These are phyloP conservation scores for Notamacropus eugenii DNA, from an alignment of 2,797 vertebrate genomes.

Conservation along the genomic window DNA sequence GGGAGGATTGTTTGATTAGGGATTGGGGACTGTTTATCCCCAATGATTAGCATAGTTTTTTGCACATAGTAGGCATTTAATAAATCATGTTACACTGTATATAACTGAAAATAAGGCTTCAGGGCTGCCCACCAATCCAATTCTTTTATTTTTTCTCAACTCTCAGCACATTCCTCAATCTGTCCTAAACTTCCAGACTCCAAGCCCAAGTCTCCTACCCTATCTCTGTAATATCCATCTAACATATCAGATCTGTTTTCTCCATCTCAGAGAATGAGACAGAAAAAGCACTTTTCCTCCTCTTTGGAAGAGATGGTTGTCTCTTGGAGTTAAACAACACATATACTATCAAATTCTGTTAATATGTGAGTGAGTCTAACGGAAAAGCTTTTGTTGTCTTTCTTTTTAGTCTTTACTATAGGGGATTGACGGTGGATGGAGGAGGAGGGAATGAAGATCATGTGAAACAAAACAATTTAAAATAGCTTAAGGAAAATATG, in stretches of 20 bases:
- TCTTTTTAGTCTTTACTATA: background rate
- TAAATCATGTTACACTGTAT: background rate
- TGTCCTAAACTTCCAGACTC: background rate
- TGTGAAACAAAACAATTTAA: conserved; percentile 12
- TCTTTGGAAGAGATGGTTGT: background rate
- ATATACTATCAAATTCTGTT: background rate
- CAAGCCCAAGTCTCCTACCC: background rate
- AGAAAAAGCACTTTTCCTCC: background rate
- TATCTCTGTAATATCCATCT: background rate
- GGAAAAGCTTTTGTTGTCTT: background rate
- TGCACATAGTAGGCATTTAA: background rate
- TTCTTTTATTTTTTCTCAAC: background rate
- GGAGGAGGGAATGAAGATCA: background rate
- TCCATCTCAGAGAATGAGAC: background rate
- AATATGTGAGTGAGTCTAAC: background rate
- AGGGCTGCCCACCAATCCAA: background rate
- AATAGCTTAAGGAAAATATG: background rate
- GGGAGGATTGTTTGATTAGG: background rate
- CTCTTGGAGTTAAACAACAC: background rate
- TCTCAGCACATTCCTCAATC: background rate
- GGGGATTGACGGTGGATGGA: background rate
- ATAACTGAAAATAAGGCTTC: background rate
- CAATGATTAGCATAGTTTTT: background rate
- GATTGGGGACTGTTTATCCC: background rate
- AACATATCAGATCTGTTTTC: background rate